Evolutionary conservation across 2,113 vertebrate species (phyloP), one percentile per base, ranked within the genome.

Genomic region (Pungitius pungitius): DNA sequence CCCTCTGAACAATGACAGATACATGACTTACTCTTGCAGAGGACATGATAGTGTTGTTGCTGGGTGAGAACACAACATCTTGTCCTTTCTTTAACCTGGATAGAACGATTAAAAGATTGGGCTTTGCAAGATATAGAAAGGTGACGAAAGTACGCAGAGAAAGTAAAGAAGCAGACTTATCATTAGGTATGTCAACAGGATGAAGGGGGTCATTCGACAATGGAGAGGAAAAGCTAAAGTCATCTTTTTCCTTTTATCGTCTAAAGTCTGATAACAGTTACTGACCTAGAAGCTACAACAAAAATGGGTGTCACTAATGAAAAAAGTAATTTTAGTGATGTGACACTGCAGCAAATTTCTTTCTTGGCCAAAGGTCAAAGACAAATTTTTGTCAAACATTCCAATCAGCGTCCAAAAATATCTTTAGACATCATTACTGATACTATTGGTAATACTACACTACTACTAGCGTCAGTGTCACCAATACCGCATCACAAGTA

Each of bases 1-100:
- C 78, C 85, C 74, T 74, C 27, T 78, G 37, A 81, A 83, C 73
- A 67, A 69, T 76, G 73, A 82, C 57, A 70, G 68, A 65, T 4
- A 58, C 39, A 64, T 73, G 40, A 77, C 49, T 68, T 22, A 1
- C 64, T 33, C 70, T 40, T 30, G 51, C 56, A 73, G 47, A 75
- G 66, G 72, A 73, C 65, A 55, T 63, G 39, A 71, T 26, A 42
- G 13, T n/a, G 20, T 24, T n/a, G n/a, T 63, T 26, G 58, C 14
- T 49, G 24, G 24, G 6, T 52, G 7, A 60, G 8, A 57, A 11
- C 30, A 1, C 15, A 24, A 10, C 37, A 60, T 15, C 14, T 17
- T 60, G 39, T 24, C 14, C 17, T 30, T 47, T 3, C 2, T 37
- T 33, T 26, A 51, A 35, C 51, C 26, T 22, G 3, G 20, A 52